Base-by-base conservation (phyloP, 2,888 invertebrate genomes). In the Agonopterix subpropinquella region DNA sequence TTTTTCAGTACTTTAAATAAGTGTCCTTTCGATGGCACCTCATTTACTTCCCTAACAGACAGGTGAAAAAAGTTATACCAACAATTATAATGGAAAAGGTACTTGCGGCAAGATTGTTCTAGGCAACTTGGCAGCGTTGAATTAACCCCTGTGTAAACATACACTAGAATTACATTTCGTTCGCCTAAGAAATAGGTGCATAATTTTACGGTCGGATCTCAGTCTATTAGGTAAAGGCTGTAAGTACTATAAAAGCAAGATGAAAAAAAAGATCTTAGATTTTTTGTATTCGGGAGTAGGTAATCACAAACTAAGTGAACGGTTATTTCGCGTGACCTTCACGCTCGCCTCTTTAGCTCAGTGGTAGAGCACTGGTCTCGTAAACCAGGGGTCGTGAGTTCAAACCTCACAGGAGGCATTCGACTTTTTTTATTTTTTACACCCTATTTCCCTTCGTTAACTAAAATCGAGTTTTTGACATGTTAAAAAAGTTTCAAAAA, bases 341-440 rank as follows among this genome's bases (percentile, higher is more conserved):
- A 2, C 57, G 58, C 42, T 53, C 57, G 92, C 92, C 92, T 92
- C 92, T 91, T 92, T 92, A 92, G 92, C 92, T 92, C 92, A 92
- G 92, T 92, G 92, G 92, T 91, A 92, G 92, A 92, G 92, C 92
- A 92, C 92, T 92, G 92, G 92, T 92, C 92, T 92, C 91, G 92
- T 92, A 92, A 92, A 92, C 92, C 92, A 92, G 92, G 92, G 92
- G 92, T 92, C 92, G 92, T 92, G 92, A 81, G 81, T 81, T 80
- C 81, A 81, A 80, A 74, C 80, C 81, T 80, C 81, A 81, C 80
- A 82, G 80, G 80, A 81, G 81, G 80, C 80, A 80, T 4, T 0
- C n/a, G 8, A 47, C 3, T 39, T 28, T n/a, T n/a, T 28, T 8
- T 9, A 4, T 8, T 39, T 55, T 56, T 58, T 39, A 9, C 9